phyloP scores from a whole-genome alignment of 1,140 invertebrate species.

The Trissolcus basalis region DNA sequence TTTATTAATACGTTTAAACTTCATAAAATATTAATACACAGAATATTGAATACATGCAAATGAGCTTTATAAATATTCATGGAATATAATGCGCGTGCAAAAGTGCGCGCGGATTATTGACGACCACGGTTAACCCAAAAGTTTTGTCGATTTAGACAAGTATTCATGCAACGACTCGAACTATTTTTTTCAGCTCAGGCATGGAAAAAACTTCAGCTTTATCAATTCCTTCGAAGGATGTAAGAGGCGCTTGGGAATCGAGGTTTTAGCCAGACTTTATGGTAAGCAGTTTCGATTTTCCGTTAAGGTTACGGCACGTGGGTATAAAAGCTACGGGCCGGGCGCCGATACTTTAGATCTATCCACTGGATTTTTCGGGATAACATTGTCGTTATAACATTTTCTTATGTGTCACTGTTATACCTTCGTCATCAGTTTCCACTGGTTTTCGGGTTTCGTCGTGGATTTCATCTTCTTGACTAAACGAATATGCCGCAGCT shows the following conservation, averaged over 20 bases:
- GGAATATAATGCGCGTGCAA: slow-evolving; percentile 38
- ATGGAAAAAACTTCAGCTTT: slow-evolving; percentile 43
- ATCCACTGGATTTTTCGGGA: slow-evolving; percentile 52
- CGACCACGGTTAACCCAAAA: slow-evolving; percentile 47
- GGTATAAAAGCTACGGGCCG: slow-evolving; percentile 52
- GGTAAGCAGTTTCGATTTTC: slow-evolving; percentile 62
- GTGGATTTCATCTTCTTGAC: slow-evolving; percentile 32
- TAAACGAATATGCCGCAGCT: slow-evolving; percentile 30
- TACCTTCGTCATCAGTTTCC: slow-evolving; percentile 36
- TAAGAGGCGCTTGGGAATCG: slow-evolving; percentile 55
- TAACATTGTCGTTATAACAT: slow-evolving; percentile 58
- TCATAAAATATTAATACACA: slow-evolving; percentile 35
- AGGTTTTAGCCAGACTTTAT: slow-evolving; percentile 57
- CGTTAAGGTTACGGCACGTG: slow-evolving; percentile 57
- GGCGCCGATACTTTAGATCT: slow-evolving; percentile 37
- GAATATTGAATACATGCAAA: slow-evolving; percentile 54
- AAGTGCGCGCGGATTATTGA: slow-evolving; percentile 44
- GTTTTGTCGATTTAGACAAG: slow-evolving; percentile 44
- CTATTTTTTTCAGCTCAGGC: slow-evolving; percentile 37
- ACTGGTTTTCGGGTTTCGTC: slow-evolving; percentile 22
- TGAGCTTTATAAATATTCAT: slow-evolving; percentile 50
- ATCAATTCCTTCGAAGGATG: slow-evolving; percentile 54
- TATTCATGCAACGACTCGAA: slow-evolving; percentile 48
- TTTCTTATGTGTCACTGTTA: slow-evolving; percentile 48
- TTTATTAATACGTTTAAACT: slow-evolving; percentile 29